Evolutionary conservation across 1,140 invertebrate genomes (phyloP).

Genomic region (Drosophila micromelanica): DNA sequence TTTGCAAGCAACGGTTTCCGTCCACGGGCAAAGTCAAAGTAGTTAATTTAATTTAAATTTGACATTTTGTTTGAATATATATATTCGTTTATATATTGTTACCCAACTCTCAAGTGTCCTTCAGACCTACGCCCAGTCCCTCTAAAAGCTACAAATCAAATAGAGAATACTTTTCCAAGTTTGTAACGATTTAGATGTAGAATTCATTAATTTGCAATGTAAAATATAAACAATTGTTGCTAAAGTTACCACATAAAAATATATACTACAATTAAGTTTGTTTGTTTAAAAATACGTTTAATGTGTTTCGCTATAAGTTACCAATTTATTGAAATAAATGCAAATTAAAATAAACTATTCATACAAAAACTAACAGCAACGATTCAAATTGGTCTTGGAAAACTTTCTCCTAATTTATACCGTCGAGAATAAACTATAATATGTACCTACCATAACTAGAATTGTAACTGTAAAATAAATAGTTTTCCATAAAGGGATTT

Average conservation of each 20-base stretch:
- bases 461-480: no score
- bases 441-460: no score
- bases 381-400: no score
- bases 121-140: slow-evolving; percentile 62
- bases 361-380: background rate
- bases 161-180: slow-evolving; percentile 35
- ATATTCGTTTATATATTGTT: slow-evolving; percentile 22
- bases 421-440: no score
- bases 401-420: no score
- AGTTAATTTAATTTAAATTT: slow-evolving; percentile 56
- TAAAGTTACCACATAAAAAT: slow-evolving; percentile 66
- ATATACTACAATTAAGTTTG: slow-evolving; percentile 63
- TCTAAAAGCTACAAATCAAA: slow-evolving; percentile 46
- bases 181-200: slow-evolving; percentile 33
- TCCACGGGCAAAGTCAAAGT: slow-evolving; percentile 74
- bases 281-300: slow-evolving; percentile 74
- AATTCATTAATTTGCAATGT: slow-evolving; percentile 64
- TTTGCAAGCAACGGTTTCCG: slow-evolving; percentile 73
- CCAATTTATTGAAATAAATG: slow-evolving; percentile 64
- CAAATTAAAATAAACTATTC: slow-evolving; percentile 40
- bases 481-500: no score
- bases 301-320: slow-evolving; percentile 64
- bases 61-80: slow-evolving; percentile 27
- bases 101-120: slow-evolving; percentile 58
- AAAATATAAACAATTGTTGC: slow-evolving; percentile 65